phyloP scores from a whole-genome alignment of 2,888 invertebrate genomes.

The Drosophila antonietae region DNA sequence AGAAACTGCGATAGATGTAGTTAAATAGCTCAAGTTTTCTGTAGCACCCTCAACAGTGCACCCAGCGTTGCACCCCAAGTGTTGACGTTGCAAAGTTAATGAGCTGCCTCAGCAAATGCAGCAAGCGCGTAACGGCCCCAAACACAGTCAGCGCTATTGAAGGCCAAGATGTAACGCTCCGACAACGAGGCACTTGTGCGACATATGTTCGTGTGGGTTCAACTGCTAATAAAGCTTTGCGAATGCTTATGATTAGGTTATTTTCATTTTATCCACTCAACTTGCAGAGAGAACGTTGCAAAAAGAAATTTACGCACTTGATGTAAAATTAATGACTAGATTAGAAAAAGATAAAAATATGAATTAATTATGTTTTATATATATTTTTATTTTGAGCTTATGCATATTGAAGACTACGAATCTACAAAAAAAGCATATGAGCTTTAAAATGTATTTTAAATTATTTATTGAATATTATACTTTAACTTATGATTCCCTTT shows the following conservation, averaged over 20 bases:
- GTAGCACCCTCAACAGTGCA: slow-evolving; percentile 55
- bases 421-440: too few species aligned
- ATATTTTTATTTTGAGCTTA: too few species aligned
- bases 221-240: slow-evolving; percentile 8
- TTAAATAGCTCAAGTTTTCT: slow-evolving; percentile 76
- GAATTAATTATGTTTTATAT: too few species aligned
- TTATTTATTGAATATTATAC: too few species aligned
- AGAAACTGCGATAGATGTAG: slow-evolving; percentile 61
- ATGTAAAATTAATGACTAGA: too few species aligned
- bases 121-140: slow-evolving; percentile 3
- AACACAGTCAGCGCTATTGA: slow-evolving; percentile 23
- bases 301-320: too few species aligned
- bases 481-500: too few species aligned
- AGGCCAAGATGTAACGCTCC: slow-evolving; percentile 30
- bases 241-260: slow-evolving; percentile 9
- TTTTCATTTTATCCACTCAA: background rate
- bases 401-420: too few species aligned
- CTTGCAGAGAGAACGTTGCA: too few species aligned
- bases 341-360: too few species aligned
- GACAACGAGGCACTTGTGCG: slow-evolving; percentile 3
- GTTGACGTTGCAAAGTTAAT: slow-evolving; percentile 69
- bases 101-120: slow-evolving; percentile 48
- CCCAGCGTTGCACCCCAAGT: slow-evolving; percentile 47
- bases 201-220: slow-evolving; percentile 2
- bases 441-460: too few species aligned